phyloP scores from a whole-genome alignment of 2,888 invertebrate genomes.

The Aspidiotus destructor region DNA sequence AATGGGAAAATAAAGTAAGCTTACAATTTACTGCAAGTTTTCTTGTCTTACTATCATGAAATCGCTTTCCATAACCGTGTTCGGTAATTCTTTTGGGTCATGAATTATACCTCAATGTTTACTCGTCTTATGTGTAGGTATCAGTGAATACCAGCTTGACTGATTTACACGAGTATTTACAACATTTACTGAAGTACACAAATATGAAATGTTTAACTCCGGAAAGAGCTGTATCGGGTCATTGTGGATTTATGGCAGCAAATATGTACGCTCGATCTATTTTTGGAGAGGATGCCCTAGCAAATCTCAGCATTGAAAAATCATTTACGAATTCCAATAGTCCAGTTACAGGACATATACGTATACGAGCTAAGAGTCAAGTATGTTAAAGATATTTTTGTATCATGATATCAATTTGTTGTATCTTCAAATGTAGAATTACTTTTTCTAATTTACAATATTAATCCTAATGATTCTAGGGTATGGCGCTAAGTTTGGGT shows the following conservation, averaged over 20 bases:
- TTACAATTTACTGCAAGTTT: background rate
- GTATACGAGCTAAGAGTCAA: slow-evolving; percentile 97
- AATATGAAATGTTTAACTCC: slow-evolving; percentile 99
- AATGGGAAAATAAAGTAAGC: slow-evolving; percentile 96
- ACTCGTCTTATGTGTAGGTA: slow-evolving; percentile 45
- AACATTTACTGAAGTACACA: slow-evolving; percentile 83
- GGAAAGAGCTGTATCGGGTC: slow-evolving; percentile 60
- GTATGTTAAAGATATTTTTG: no score
- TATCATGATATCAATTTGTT: background rate
- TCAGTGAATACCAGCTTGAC: slow-evolving; percentile 88
- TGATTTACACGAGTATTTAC: slow-evolving; percentile 84
- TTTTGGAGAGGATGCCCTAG: slow-evolving; percentile 96
- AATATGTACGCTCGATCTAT: slow-evolving; percentile 98
- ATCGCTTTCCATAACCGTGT: background rate
- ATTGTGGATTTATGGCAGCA: slow-evolving; percentile 99
- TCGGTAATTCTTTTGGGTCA: no score
- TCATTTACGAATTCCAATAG: slow-evolving; percentile 76
- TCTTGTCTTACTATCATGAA: background rate
- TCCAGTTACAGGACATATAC: slow-evolving; percentile 90
- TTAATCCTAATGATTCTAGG: slow-evolving; percentile 51
- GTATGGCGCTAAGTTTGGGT: slow-evolving; percentile 96
- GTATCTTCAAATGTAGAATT: background rate
- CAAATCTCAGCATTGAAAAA: slow-evolving; percentile 97
- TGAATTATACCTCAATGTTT: slow-evolving; percentile 7
- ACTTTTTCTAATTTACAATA: background rate